A percentile compares a stretch with the other conserved stretches of the same genome.
phyloP scores from a whole-genome alignment of 1,140 invertebrate genomes.

The Homarus americanus region DNA sequence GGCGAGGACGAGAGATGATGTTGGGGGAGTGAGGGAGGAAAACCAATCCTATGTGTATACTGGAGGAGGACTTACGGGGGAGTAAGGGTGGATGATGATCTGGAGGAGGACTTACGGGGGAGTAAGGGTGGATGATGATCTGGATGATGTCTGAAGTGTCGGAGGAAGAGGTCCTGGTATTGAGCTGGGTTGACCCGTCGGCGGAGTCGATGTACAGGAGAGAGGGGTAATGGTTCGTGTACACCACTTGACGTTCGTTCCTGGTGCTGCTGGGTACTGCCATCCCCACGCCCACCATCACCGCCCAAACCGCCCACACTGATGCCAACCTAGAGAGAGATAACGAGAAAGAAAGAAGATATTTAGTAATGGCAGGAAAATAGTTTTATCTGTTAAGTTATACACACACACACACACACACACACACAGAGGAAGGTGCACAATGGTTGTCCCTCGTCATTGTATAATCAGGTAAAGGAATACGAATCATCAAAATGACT shows the following conservation, averaged over 20 bases:
- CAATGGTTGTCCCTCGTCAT: no score
- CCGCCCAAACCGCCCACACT: not conserved
- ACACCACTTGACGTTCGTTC: slow-evolving; percentile 6
- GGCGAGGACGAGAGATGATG: no score
- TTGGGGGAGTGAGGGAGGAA: not conserved
- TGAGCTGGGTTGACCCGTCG: not conserved
- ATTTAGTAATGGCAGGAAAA: no score
- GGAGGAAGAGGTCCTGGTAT: not conserved
- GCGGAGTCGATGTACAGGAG: slow-evolving; percentile 64
- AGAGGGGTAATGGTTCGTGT: slow-evolving; percentile 40
- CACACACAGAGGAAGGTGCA: no score
- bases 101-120: not conserved
- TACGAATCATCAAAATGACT: no score
- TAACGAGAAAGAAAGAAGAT: not conserved
- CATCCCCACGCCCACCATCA: not conserved
- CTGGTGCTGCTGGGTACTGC: not conserved
- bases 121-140: slow-evolving; percentile 58
- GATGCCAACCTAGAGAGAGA: not conserved
- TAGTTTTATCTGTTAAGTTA: no score
- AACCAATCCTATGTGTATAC: no score
- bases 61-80: not conserved
- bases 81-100: not conserved
- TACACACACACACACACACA: no score
- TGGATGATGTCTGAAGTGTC: slow-evolving; percentile 62
- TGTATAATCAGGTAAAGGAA: no score